phyloP scores from a whole-genome alignment of 1,140 invertebrate genomes.

The Nebria ingens region DNA sequence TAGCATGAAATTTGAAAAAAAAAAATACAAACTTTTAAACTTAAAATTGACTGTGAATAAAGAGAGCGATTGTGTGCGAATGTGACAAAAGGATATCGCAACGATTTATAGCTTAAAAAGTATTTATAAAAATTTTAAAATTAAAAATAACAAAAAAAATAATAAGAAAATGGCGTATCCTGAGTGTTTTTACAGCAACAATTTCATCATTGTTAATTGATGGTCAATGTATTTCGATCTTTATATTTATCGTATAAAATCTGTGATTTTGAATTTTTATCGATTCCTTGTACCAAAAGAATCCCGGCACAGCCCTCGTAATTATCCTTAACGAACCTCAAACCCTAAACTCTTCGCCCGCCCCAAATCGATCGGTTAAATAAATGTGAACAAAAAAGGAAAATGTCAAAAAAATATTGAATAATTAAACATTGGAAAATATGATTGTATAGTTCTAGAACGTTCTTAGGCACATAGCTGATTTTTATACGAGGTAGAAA shows the following conservation, averaged over 20 bases:
- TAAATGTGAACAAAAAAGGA: neutral
- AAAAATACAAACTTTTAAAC: no score
- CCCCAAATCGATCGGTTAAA: neutral
- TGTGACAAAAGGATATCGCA: conserved; percentile 3
- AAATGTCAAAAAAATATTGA: conserved; percentile 1
- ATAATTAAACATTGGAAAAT: neutral
- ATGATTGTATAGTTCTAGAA: conserved; percentile 2
- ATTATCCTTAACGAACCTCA: no score
- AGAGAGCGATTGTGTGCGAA: neutral
- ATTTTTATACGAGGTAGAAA: conserved; percentile 4
- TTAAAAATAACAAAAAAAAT: no score
- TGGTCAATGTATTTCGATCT: conserved; percentile 1
- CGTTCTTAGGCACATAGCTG: neutral
- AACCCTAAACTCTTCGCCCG: no score
- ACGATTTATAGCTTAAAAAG: conserved; percentile 8
- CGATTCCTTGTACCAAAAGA: no score
- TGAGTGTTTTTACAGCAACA: conserved; percentile 1
- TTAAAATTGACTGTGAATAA: neutral
- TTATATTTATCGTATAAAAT: conserved; percentile 2
- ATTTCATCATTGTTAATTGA: neutral
- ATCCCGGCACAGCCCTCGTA: no score
- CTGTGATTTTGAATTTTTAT: conserved; percentile 9
- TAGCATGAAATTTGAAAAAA: no score
- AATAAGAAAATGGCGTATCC: neutral
- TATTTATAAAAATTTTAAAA: neutral